A percentile compares a stretch with the other conserved stretches of the same genome.
These are phyloP conservation scores for Actinernus sp. DNA, from an alignment of 92 coral and sea anemone genomes.

Conservation along the genomic window DNA sequence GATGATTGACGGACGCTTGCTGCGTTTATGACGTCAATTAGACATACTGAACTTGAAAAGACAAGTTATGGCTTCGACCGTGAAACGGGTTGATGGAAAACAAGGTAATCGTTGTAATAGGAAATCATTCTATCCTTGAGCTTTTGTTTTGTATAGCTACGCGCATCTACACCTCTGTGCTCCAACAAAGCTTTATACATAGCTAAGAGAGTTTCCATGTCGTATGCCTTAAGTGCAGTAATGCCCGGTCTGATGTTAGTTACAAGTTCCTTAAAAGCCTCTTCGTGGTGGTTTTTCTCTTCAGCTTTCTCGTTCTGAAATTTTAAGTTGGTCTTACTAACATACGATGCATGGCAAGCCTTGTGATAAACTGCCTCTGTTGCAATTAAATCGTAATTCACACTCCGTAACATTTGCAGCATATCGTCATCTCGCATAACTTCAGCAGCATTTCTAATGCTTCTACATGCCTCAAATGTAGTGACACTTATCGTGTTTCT, in stretches of 20 bases:
- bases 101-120: no score
- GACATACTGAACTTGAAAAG: no score
- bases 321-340: constrained; percentile 40
- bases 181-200: constrained; percentile 11
- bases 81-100: constrained; percentile 35
- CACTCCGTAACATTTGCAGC: constrained; percentile 27
- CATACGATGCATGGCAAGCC: constrained; percentile 34
- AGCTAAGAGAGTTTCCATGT: no score
- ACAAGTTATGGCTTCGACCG: constrained; percentile 32
- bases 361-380: no score
- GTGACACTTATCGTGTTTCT: constrained; percentile 7
- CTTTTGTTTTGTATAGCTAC: constrained; percentile 32
- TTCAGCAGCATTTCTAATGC: constrained; percentile 34
- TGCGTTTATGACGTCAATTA: no score
- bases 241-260: no score
- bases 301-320: constrained; percentile 1
- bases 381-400: no score
- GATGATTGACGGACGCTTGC: no score
- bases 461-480: constrained; percentile 24
- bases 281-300: no score
- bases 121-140: constrained; percentile 24
- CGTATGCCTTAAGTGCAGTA: no score
- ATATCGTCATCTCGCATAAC: constrained; percentile 23
- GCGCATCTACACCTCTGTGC: constrained; percentile 17
- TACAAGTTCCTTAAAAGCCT: no score